A percentile compares a stretch with the other conserved stretches of the same genome.
Conservation (phyloP, 2,113 vertebrate genomes). For the Gnathonemus longibarbis region DNA sequence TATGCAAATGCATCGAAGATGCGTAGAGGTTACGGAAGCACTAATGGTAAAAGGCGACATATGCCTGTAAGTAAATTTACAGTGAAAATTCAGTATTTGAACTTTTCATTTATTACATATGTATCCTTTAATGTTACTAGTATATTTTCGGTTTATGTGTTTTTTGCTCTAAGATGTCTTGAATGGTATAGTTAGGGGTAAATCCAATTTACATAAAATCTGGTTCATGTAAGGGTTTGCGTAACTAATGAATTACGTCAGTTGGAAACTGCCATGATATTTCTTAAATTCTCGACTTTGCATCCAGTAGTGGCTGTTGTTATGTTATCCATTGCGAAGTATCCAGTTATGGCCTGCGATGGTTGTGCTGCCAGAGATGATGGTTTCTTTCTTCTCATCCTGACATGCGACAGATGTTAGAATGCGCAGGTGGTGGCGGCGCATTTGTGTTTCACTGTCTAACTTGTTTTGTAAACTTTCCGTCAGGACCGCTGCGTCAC, state of each 20-base stretch:
- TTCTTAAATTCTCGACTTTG: neutral
- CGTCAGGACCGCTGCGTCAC: neutral
- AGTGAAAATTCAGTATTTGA: neutral
- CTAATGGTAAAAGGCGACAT: neutral
- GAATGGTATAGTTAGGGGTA: neutral
- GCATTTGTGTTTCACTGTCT: neutral
- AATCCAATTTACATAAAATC: neutral
- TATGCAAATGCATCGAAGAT: neutral
- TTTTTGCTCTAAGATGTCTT: neutral
- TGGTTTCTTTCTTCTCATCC: neutral
- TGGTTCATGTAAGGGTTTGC: neutral
- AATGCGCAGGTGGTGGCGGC: neutral
- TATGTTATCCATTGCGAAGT: neutral
- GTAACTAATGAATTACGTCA: neutral
- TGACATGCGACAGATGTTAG: neutral
- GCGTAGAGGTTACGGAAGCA: neutral
- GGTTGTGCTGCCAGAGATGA: neutral
- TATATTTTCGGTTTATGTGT: neutral
- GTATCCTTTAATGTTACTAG: neutral
- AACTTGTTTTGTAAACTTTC: neutral
- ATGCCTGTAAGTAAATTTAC: neutral
- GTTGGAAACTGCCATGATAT: neutral
- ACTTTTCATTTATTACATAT: neutral
- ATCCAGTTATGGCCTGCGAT: neutral
- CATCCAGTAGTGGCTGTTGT: neutral